These are phyloP conservation scores for Sarotherodon lohbergeri DNA, from an alignment of 2,113 vertebrate species.

Conservation along the genomic window DNA sequence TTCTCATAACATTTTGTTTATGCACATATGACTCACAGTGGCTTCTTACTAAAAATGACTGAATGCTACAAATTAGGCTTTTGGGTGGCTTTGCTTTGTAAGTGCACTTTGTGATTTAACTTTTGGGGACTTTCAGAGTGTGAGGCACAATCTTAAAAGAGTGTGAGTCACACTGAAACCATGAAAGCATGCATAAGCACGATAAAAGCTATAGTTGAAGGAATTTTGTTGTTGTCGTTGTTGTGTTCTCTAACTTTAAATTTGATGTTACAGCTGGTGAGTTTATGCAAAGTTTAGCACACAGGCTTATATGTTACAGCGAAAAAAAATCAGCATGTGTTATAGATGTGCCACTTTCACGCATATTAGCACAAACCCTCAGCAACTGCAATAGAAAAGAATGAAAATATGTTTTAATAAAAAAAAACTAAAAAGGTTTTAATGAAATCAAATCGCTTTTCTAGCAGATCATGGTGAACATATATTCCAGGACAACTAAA, in stretches of 20 bases:
- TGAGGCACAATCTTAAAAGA: background rate
- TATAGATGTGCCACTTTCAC: background rate
- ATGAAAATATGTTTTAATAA: background rate
- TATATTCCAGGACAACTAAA: background rate
- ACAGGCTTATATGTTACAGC: background rate
- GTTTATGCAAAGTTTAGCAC: background rate
- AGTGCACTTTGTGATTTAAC: conserved; percentile 18
- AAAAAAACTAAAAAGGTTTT: background rate
- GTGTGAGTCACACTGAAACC: conserved; percentile 33
- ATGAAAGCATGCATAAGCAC: background rate
- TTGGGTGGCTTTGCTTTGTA: background rate
- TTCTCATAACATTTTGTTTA: background rate
- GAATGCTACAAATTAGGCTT: conserved; percentile 12
- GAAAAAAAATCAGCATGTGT: background rate
- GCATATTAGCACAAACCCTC: background rate
- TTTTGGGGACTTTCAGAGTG: background rate
- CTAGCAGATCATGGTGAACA: background rate
- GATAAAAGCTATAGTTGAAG: background rate
- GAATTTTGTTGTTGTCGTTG: background rate
- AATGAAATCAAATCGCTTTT: background rate
- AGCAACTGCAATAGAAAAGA: background rate
- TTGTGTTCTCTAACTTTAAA: background rate
- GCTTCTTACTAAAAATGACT: background rate
- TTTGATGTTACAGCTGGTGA: background rate
- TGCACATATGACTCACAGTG: conserved; percentile 4